phyloP scores from a whole-genome alignment of 2,113 vertebrate genomes.

The Procavia capensis region DNA sequence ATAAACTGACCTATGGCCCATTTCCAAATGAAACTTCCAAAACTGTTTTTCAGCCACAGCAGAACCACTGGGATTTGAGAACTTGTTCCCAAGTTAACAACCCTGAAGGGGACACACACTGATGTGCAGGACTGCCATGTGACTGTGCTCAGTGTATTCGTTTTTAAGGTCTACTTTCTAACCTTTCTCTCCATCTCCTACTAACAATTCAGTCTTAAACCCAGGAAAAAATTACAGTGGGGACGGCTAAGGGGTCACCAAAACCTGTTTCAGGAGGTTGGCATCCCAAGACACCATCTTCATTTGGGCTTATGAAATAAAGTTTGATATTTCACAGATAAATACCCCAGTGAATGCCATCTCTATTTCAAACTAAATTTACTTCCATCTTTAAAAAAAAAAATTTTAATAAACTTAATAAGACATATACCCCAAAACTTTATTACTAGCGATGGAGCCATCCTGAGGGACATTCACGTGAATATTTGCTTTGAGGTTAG shows the following conservation, averaged over 20 bases:
- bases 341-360: slow-evolving; percentile 36
- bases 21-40: background rate
- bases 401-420: slow-evolving; percentile 36
- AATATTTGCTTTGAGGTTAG: slow-evolving; percentile 27
- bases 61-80: background rate
- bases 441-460: background rate
- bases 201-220: background rate
- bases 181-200: background rate
- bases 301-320: background rate
- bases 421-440: background rate
- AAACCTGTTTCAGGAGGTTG: background rate
- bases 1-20: background rate
- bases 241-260: background rate
- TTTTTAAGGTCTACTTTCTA: background rate
- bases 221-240: background rate
- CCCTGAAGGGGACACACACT: accelerated
- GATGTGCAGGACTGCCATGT: background rate
- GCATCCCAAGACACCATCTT: background rate
- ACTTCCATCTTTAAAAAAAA: slow-evolving; percentile 62
- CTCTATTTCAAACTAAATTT: slow-evolving; percentile 52
- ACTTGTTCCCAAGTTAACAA: background rate
- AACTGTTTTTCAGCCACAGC: background rate
- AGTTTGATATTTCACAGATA: slow-evolving; percentile 28
- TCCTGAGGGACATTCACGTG: background rate
- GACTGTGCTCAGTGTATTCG: background rate